phyloP scores from a whole-genome alignment of 2,797 vertebrate genomes.

The Ara ararauna region DNA sequence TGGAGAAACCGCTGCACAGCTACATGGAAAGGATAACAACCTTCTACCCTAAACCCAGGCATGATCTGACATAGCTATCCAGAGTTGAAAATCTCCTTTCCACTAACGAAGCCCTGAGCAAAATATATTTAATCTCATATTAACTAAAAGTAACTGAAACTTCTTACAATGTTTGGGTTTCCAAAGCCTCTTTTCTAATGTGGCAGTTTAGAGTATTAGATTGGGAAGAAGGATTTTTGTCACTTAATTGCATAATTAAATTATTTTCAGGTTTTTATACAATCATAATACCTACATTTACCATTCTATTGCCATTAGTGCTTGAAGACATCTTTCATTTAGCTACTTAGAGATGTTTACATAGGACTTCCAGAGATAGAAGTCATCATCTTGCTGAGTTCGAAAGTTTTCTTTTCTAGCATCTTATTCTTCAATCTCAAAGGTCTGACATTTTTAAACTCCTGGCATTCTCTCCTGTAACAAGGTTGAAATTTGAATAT shows the following conservation, averaged over 20 bases:
- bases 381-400: slow-evolving; percentile 7
- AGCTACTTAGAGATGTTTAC: background rate
- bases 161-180: background rate
- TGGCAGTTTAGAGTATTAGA: background rate
- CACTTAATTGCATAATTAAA: background rate
- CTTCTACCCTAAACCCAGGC: background rate
- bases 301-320: background rate
- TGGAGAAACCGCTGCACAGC: background rate
- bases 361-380: background rate
- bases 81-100: background rate
- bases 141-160: background rate
- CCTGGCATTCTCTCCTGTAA: slow-evolving; percentile 42
- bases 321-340: slow-evolving; percentile 7
- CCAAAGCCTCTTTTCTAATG: background rate
- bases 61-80: background rate
- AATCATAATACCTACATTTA: background rate
- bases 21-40: background rate
- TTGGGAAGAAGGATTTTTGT: background rate
- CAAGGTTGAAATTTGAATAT: slow-evolving; percentile 47
- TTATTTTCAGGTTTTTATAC: background rate
- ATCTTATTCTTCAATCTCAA: background rate
- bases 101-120: background rate
- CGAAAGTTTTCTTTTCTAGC: slow-evolving; percentile 29
- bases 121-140: background rate
- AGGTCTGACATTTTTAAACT: slow-evolving; percentile 25